Percentiles rank a stretch among this genome's conserved stretches.
Conservation (phyloP, 2,797 vertebrate genomes). For the Pipistrellus nathusii region DNA sequence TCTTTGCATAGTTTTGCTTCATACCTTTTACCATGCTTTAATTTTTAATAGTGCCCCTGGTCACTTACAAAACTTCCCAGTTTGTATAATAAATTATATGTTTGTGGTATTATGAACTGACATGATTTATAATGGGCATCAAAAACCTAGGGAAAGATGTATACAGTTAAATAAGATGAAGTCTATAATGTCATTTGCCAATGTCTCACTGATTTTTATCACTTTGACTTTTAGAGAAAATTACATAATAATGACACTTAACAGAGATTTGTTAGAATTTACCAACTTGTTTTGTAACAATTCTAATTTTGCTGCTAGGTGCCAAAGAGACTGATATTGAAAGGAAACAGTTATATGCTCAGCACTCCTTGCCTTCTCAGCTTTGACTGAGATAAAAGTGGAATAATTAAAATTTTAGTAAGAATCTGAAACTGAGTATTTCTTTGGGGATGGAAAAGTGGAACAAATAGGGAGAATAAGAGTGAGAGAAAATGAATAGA, state of each 20-base stretch:
- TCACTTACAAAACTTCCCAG: not conserved
- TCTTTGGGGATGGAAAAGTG: not conserved
- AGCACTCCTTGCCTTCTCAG: not conserved
- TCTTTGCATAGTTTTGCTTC: not conserved
- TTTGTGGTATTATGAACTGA: not conserved
- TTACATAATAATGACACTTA: conserved; percentile 31
- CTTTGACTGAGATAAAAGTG: not conserved
- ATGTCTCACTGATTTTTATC: conserved; percentile 64
- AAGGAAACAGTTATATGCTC: not conserved
- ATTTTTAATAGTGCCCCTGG: not conserved
- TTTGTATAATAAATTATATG: not conserved
- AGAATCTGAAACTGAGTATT: not conserved
- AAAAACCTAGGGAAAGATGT: conserved; percentile 11
- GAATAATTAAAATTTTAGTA: not conserved
- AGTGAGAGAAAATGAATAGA: not conserved
- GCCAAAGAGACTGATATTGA: not conserved
- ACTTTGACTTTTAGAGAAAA: conserved; percentile 64
- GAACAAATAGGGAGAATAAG: not conserved
- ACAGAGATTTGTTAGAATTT: conserved; percentile 41
- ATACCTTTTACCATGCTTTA: not conserved
- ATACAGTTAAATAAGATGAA: conserved; percentile 1
- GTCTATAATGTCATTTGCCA: conserved; percentile 6
- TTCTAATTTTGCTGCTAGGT: not conserved
- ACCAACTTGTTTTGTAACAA: conserved; percentile 21
- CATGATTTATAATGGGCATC: conserved; percentile 16